These are phyloP conservation scores for Polypedilum vanderplanki DNA, from an alignment of 1,140 invertebrate genomes.

Conservation along the genomic window DNA sequence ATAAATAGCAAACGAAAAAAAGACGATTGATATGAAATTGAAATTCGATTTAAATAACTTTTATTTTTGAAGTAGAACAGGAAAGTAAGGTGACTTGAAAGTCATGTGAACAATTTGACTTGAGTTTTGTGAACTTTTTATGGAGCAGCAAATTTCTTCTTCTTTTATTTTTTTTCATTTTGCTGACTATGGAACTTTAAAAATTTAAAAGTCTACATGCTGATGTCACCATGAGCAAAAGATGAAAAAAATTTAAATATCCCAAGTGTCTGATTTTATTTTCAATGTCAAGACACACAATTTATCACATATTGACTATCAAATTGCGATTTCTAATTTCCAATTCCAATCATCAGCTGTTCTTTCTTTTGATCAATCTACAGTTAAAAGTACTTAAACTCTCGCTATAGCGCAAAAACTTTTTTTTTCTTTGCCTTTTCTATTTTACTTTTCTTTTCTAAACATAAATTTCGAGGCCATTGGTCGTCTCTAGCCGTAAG, in stretches of 20 bases:
- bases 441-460: neutral
- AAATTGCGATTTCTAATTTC: neutral
- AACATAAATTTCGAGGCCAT: constrained; percentile 17
- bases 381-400: constrained; percentile 9
- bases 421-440: neutral
- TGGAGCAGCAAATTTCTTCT: neutral
- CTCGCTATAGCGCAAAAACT: neutral
- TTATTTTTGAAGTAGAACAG: neutral
- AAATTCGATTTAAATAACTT: neutral
- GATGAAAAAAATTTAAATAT: neutral
- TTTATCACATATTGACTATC: neutral
- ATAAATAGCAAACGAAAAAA: neutral
- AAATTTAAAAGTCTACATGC: constrained; percentile 12
- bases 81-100: constrained; percentile 9
- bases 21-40: neutral
- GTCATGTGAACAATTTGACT: neutral
- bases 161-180: neutral
- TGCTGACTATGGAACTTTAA: neutral
- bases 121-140: neutral
- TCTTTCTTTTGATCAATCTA: neutral
- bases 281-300: neutral
- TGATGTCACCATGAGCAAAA: neutral
- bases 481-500: too few relatives aligned
- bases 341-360: constrained; percentile 2
- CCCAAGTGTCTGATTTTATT: neutral